A percentile compares a stretch with the other conserved stretches of the same genome.
Evolutionary conservation across 2,888 invertebrate genomes (phyloP).

Genomic region (Autographa gamma): DNA sequence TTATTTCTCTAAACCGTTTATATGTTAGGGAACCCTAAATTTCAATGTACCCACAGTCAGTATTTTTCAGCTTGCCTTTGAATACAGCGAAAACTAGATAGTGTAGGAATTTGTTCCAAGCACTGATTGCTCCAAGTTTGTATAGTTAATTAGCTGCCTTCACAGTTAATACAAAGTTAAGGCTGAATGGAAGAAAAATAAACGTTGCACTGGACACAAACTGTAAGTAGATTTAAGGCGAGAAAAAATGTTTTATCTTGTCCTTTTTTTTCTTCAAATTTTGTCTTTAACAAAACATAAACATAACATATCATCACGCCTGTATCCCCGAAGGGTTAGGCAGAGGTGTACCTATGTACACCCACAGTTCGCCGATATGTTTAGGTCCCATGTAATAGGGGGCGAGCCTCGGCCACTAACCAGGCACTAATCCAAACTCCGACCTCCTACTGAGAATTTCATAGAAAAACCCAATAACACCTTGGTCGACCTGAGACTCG

Average conservation of each 20-base stretch:
- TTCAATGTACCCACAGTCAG: not conserved
- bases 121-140: not conserved
- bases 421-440: too few species aligned
- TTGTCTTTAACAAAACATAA: too few species aligned
- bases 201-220: not conserved
- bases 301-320: too few species aligned
- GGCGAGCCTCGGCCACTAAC: too few species aligned
- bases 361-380: too few species aligned
- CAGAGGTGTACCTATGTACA: too few species aligned
- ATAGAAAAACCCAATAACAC: too few species aligned
- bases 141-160: slow-evolving; percentile 6
- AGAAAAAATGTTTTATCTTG: not conserved
- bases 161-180: not conserved
- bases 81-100: slow-evolving; percentile 1
- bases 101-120: not conserved
- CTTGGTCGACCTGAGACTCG: too few species aligned
- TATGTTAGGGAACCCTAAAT: not conserved
- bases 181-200: slow-evolving; percentile 1
- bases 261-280: too few species aligned
- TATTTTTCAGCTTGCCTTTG: slow-evolving; percentile 7
- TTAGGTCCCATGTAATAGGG: too few species aligned
- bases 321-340: too few species aligned
- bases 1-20: not conserved
- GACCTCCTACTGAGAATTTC: too few species aligned
- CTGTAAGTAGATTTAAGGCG: not conserved